Conservation (phyloP, 2,113 vertebrate genomes). For the Anarrhichthys ocellatus region DNA sequence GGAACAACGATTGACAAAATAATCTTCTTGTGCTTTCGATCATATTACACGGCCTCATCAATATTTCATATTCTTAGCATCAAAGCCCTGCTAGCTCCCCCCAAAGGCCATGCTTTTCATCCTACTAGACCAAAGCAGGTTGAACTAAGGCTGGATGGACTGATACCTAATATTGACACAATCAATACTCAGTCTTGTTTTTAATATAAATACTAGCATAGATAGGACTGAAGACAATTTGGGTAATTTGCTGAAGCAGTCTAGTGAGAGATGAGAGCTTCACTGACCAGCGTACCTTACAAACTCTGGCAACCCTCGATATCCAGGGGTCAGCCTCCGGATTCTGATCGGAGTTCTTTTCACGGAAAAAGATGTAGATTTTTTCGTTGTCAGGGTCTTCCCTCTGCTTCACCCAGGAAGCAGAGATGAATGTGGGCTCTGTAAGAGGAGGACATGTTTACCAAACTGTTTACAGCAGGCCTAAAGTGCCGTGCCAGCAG, state of each 20-base stretch:
- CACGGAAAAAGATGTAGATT: slow-evolving; percentile 93
- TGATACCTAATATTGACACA: neutral
- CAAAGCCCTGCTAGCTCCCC: neutral
- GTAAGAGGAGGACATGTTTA: slow-evolving; percentile 12
- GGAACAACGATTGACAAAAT: neutral
- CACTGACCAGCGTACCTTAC: slow-evolving; percentile 85
- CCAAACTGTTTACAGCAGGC: neutral
- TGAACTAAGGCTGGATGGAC: neutral
- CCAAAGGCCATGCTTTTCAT: neutral
- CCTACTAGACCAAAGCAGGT: neutral
- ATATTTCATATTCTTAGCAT: neutral
- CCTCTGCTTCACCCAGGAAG: slow-evolving; percentile 79
- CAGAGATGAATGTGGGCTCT: slow-evolving; percentile 93
- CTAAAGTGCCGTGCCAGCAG: neutral
- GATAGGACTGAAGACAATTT: neutral
- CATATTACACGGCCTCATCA: neutral
- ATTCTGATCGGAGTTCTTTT: slow-evolving; percentile 89
- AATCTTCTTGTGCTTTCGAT: neutral
- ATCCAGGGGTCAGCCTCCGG: slow-evolving; percentile 89
- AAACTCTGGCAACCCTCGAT: slow-evolving; percentile 91
- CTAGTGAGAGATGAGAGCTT: neutral
- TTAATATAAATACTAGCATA: neutral
- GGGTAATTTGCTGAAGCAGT: neutral
- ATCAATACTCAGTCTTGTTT: neutral
- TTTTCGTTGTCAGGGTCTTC: slow-evolving; percentile 88